phyloP scores from a whole-genome alignment of 1,140 invertebrate species.

The Thereuonema tuberculata region DNA sequence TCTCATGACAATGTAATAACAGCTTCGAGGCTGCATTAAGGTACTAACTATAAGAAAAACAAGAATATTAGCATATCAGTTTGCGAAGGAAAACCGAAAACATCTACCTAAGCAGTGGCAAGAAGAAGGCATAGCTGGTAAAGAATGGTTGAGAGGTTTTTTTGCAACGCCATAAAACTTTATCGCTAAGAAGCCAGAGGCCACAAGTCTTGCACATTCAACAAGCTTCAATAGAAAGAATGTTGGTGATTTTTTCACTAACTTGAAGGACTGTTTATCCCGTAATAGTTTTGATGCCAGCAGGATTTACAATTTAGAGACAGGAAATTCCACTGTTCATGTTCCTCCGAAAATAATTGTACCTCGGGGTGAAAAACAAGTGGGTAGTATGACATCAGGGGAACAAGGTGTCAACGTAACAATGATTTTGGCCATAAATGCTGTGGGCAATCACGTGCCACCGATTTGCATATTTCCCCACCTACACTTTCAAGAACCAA shows the following conservation, averaged over 20 bases:
- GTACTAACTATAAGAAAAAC: not conserved
- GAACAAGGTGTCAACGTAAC: conserved; percentile 3
- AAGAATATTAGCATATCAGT: not conserved
- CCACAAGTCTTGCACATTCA: not conserved
- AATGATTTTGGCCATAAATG: conserved; percentile 9
- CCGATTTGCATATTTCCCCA: conserved; percentile 17
- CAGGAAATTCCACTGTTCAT: not conserved
- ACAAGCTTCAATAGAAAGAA: not conserved
- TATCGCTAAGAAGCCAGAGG: not conserved
- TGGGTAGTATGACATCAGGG: conserved; percentile 6
- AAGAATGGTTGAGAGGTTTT: not conserved
- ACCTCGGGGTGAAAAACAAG: conserved; percentile 8
- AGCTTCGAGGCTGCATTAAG: not conserved
- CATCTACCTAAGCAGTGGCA: not conserved
- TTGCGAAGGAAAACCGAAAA: not conserved
- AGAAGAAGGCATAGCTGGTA: not conserved
- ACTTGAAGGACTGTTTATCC: not conserved
- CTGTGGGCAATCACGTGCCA: conserved; percentile 15
- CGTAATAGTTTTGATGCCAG: not conserved
- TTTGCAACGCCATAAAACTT: not conserved
- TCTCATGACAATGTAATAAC: not conserved
- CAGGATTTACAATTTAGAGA: not conserved
- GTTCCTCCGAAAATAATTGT: not conserved
- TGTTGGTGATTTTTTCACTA: not conserved
- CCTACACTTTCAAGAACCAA: conserved; percentile 18